Conservation (phyloP, 2,888 invertebrate genomes). For the Drosophila infuscata region DNA sequence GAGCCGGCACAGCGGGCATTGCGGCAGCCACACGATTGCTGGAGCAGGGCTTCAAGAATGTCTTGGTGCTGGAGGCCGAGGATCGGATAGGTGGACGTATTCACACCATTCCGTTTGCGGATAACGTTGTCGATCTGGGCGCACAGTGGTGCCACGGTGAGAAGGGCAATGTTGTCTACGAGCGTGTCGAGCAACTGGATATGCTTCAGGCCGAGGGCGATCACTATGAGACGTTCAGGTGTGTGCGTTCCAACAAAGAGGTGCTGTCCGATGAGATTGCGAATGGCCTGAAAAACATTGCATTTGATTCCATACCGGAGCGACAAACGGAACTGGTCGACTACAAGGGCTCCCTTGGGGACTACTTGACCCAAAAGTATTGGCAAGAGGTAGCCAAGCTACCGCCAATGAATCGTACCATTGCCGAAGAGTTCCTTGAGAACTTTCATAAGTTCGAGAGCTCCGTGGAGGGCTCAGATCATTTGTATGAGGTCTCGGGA, state of each 20-base stretch:
- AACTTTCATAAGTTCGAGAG: constrained; percentile 87
- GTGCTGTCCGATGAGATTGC: constrained; percentile 82
- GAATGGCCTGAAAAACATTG: constrained; percentile 81
- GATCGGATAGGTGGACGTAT: constrained; percentile 89
- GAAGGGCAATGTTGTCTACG: constrained; percentile 87
- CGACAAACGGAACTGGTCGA: constrained; percentile 77
- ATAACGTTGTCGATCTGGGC: constrained; percentile 89
- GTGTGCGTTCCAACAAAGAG: constrained; percentile 83
- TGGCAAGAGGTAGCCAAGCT: constrained; percentile 67
- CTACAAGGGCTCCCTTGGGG: constrained; percentile 82
- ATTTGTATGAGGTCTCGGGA: constrained; percentile 89
- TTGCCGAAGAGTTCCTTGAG: constrained; percentile 86
- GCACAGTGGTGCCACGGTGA: constrained; percentile 91
- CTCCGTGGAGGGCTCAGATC: constrained; percentile 87
- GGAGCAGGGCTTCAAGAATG: constrained; percentile 84
- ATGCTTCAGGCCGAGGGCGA: constrained; percentile 75
- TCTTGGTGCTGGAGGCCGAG: constrained; percentile 88
- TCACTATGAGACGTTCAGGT: constrained; percentile 78
- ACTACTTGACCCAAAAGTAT: constrained; percentile 79
- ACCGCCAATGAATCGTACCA: constrained; percentile 76
- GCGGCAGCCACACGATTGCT: constrained; percentile 84
- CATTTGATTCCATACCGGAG: constrained; percentile 82
- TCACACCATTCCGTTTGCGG: constrained; percentile 86
- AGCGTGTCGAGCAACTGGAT: constrained; percentile 84
- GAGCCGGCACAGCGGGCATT: constrained; percentile 84